phyloP scores from a whole-genome alignment of 2,113 vertebrate genomes.

The Dermatemys mawii region DNA sequence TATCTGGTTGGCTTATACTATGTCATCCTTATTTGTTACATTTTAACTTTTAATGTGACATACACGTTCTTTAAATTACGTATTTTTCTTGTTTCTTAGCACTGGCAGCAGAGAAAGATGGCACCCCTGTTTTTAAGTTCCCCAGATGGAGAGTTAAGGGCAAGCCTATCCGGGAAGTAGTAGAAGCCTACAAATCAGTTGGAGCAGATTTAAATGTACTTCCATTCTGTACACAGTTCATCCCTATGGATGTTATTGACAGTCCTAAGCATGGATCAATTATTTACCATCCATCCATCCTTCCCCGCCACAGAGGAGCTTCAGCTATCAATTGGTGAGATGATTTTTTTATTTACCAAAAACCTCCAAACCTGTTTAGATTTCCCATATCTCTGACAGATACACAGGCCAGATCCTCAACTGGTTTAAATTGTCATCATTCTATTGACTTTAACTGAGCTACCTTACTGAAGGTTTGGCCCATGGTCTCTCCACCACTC shows the following conservation, averaged over 20 bases:
- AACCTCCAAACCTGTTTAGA: accelerated
- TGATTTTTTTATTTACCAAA: not conserved
- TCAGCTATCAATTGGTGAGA: conserved; percentile 98
- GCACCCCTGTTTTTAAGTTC: conserved; percentile 97
- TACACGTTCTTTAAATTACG: not conserved
- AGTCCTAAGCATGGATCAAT: conserved; percentile 92
- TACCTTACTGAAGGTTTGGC: conserved; percentile 24
- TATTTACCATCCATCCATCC: conserved; percentile 96
- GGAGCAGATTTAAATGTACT: conserved; percentile 97
- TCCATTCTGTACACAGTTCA: conserved; percentile 98
- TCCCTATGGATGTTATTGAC: conserved; percentile 96
- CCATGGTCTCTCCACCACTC: not conserved
- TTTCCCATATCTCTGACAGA: not conserved
- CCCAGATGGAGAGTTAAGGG: conserved; percentile 93
- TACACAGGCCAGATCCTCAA: not conserved
- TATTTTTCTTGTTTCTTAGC: conserved; percentile 78
- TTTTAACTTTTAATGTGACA: not conserved
- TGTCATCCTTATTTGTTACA: not conserved
- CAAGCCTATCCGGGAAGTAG: conserved; percentile 88
- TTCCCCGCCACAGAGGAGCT: conserved; percentile 95
- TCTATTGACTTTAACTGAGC: not conserved
- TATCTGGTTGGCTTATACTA: not conserved
- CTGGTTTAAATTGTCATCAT: not conserved
- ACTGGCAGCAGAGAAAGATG: conserved; percentile 91
- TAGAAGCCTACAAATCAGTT: conserved; percentile 89